A percentile compares a stretch with the other conserved stretches of the same genome.
Evolutionary conservation across 2,113 vertebrate species (phyloP).

Genomic region (Cephalophus harveyi): DNA sequence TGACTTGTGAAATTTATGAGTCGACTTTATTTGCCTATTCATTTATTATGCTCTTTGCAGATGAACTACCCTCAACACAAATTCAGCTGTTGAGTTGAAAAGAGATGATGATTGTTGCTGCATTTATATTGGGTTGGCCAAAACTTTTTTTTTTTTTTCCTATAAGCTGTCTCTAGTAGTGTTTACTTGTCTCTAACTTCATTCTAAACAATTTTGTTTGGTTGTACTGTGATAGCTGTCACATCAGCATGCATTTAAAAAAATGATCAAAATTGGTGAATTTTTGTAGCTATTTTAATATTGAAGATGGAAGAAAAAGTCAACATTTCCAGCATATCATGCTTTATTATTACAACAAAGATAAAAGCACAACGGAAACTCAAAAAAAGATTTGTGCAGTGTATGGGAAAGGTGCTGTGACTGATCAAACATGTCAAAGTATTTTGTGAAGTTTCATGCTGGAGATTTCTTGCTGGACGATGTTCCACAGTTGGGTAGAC

Average conservation of each 20-base stretch:
- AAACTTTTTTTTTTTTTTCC: background rate
- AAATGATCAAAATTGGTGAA: background rate
- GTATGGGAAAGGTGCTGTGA: background rate
- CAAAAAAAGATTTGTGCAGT: background rate
- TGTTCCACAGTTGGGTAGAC: background rate
- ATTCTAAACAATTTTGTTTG: background rate
- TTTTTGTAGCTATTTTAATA: background rate
- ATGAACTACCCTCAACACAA: background rate
- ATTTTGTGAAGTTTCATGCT: background rate
- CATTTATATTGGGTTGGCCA: background rate
- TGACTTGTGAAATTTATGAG: conserved; percentile 16
- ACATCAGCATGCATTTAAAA: background rate
- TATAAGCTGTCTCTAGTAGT: background rate
- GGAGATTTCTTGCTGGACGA: background rate
- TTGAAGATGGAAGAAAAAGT: background rate
- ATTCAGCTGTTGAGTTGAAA: conserved; percentile 16
- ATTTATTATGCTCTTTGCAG: background rate
- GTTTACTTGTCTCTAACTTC: background rate
- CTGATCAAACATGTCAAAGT: background rate
- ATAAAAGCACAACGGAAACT: background rate
- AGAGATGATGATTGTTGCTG: background rate
- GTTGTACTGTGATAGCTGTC: background rate
- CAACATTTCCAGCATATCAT: background rate
- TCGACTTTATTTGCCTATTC: conserved; percentile 28
- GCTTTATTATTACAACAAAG: background rate